Evolutionary conservation across 2,797 vertebrate genomes (phyloP), one percentile per base, ranked within the genome.

Genomic region (Salarias fasciatus): DNA sequence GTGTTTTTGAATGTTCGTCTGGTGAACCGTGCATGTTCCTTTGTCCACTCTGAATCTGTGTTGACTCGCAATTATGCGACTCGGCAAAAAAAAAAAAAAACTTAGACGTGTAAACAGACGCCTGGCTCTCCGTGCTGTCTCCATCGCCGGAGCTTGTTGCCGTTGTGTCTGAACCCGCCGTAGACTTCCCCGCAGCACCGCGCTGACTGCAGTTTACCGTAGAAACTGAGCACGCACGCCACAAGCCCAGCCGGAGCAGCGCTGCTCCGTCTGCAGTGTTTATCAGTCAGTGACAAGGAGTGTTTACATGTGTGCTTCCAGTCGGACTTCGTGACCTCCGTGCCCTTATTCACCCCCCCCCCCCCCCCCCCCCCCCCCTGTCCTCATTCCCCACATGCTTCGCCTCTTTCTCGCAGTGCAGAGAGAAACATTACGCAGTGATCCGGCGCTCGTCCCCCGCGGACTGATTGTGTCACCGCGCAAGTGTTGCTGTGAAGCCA

Each of bases 261-360:
- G 67, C 75, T 83, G 66, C 77, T 86, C 84, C 77, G 80, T 87
- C 86, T 86, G 74, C 77, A 47, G 24, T 91, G 89, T 92, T 91
- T 92, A 91, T 88, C 73, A 75, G 69, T 75, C 69, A 40, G 79
- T 86, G 88, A 89, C 84, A 82, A 67, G 31, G 62, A 68, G 62
- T 91, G 89, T 92, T 92, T 92, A 92, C 69, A 69, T 57, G 72
- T 69, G 78, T 18, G 74, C 63, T 73, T 90, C 85, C 85, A 88
- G 81, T 82, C 83, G 87, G 79, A 57, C 59, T 61, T 75, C 40
- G 42, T 80, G 79, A 88, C 86, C 81, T 80, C 18, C 3, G 36
- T 74, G 79, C 51, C 75, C 79, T 15, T 11, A 50, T 64, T 42
- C 47, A 50, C 48, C 55, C 15, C 13, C n/a, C n/a, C 31, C 10